A percentile compares a stretch with the other conserved stretches of the same genome.
Evolutionary conservation across 2,888 invertebrate species (phyloP).

Genomic region (Syrista parreyssii): DNA sequence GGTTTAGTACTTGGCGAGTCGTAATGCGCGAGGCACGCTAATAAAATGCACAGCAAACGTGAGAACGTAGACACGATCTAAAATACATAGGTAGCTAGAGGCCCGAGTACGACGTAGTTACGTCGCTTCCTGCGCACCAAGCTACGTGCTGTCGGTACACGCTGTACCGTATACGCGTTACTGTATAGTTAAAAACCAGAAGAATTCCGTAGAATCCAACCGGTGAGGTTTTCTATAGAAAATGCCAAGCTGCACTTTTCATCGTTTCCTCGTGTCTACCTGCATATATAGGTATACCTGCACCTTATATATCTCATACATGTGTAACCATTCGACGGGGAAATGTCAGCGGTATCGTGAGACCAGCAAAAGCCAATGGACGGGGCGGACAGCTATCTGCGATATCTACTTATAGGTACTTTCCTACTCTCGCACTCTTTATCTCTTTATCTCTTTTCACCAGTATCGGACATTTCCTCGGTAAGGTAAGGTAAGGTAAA

Average conservation of each 20-base stretch:
- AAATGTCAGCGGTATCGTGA: constrained; percentile 40
- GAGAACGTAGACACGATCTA: constrained; percentile 5
- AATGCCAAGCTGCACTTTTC: constrained; percentile 31
- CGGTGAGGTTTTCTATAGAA: constrained; percentile 14
- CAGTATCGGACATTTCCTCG: not conserved
- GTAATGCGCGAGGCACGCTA: constrained; percentile 6
- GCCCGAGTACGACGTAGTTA: not conserved
- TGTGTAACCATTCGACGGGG: constrained; percentile 31
- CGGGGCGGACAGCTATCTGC: constrained; percentile 25
- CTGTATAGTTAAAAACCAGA: not conserved
- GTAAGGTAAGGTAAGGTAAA: too few species aligned
- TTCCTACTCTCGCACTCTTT: not conserved
- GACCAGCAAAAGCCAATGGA: constrained; percentile 32
- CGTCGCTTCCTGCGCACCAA: not conserved
- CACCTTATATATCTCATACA: not conserved
- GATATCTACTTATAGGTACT: not conserved
- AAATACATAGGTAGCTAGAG: not conserved
- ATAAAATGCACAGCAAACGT: constrained; percentile 4
- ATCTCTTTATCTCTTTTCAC: not conserved
- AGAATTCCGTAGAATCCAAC: not conserved
- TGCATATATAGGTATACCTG: not conserved
- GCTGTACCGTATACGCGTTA: too few species aligned
- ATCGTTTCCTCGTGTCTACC: constrained; percentile 8
- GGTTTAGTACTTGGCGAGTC: constrained; percentile 7
- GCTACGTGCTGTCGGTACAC: not conserved